Conservation (phyloP, 1,140 invertebrate species). For the Hyposmocoma kahamanoa region DNA sequence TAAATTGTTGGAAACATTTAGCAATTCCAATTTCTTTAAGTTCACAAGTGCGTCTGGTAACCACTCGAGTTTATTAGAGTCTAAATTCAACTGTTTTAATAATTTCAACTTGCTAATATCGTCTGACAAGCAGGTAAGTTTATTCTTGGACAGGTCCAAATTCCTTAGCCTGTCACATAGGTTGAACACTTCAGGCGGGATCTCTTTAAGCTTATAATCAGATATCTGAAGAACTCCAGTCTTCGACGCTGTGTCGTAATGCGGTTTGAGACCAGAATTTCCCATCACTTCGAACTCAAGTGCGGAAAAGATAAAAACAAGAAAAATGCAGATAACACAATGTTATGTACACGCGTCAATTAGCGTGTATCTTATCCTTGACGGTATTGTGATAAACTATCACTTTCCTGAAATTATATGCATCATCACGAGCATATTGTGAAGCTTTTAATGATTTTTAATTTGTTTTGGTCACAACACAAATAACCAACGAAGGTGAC, state of each 20-base stretch:
- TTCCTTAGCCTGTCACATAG: slow-evolving; percentile 85
- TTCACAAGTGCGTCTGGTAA: slow-evolving; percentile 85
- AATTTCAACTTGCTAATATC: slow-evolving; percentile 85
- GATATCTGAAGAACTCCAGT: slow-evolving; percentile 94
- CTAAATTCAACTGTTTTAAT: slow-evolving; percentile 90
- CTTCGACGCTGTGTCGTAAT: slow-evolving; percentile 94
- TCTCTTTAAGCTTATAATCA: slow-evolving; percentile 85
- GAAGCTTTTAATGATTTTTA: too few species aligned
- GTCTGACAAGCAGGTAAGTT: slow-evolving; percentile 83
- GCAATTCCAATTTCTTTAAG: slow-evolving; percentile 88
- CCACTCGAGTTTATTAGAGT: slow-evolving; percentile 78
- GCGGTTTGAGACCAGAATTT: slow-evolving; percentile 90
- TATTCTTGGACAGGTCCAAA: slow-evolving; percentile 94
- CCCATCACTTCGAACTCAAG: slow-evolving; percentile 83
- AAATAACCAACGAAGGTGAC: too few species aligned
- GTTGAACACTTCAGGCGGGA: slow-evolving; percentile 77
- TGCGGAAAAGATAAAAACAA: too few species aligned
- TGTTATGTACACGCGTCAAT: too few species aligned
- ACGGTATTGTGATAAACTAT: too few species aligned
- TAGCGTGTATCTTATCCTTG: too few species aligned
- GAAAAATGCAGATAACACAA: too few species aligned
- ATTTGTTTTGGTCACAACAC: too few species aligned
- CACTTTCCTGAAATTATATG: too few species aligned
- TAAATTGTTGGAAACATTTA: slow-evolving; percentile 84
- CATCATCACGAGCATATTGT: too few species aligned